Percentiles rank a stretch among this genome's conserved stretches.
phyloP scores from a whole-genome alignment of 1,140 invertebrate genomes.

The Nephila pilipes region DNA sequence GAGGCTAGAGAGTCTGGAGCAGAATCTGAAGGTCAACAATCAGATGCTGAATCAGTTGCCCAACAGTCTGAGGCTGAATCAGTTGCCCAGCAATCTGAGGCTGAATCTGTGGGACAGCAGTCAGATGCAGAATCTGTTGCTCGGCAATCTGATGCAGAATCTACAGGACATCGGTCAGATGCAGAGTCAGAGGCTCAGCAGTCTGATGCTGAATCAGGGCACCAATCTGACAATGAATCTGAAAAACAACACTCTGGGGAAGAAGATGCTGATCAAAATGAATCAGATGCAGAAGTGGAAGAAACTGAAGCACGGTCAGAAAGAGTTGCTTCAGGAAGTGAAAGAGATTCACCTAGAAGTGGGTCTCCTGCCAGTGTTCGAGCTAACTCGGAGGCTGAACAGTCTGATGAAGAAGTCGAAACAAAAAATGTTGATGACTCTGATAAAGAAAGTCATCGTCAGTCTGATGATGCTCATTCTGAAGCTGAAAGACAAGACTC shows the following conservation, averaged over 20 bases:
- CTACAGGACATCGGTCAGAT: conserved; percentile 11
- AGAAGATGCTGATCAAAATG: conserved; percentile 2
- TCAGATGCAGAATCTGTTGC: conserved; percentile 39
- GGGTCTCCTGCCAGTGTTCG: conserved; percentile 42
- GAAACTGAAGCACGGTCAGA: not conserved
- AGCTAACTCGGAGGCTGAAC: conserved; percentile 54
- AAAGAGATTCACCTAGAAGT: conserved; percentile 37
- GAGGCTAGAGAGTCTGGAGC: not conserved
- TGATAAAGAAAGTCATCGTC: not conserved
- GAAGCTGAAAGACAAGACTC: conserved; percentile 38
- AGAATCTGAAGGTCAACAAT: not conserved
- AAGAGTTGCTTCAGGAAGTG: conserved; percentile 6
- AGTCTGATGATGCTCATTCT: conserved; percentile 44
- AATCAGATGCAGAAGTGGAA: conserved; percentile 48
- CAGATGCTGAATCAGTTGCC: not conserved
- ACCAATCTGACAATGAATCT: conserved; percentile 48
- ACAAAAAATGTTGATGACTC: not conserved
- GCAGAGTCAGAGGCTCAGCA: conserved; percentile 15
- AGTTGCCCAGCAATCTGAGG: not conserved
- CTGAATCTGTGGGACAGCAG: not conserved
- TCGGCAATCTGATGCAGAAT: not conserved
- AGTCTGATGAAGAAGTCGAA: conserved; percentile 9
- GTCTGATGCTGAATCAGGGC: conserved; percentile 37
- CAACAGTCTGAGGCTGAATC: conserved; percentile 35
- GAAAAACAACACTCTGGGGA: conserved; percentile 25